Conservation (phyloP, 2,797 vertebrate genomes). For the Gobio occitaniae region DNA sequence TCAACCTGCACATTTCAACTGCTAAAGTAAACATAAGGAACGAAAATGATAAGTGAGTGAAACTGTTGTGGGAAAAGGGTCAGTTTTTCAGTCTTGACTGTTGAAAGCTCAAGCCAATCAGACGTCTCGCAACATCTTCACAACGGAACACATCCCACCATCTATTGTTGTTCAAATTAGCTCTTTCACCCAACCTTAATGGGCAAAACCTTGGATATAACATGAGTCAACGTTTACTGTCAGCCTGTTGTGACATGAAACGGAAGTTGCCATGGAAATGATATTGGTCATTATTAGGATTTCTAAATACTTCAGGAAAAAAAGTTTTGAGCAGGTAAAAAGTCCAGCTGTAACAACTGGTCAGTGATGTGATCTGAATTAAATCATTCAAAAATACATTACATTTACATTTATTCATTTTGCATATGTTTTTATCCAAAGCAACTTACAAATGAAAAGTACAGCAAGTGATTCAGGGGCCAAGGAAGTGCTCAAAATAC, state of each 20-base stretch:
- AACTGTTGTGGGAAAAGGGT: slow-evolving; percentile 33
- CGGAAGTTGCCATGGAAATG: background rate
- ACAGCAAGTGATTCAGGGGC: too few species aligned
- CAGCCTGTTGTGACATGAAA: slow-evolving; percentile 24
- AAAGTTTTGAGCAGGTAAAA: background rate
- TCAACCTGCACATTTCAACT: slow-evolving; percentile 40
- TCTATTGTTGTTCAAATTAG: slow-evolving; percentile 19
- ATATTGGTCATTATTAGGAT: background rate
- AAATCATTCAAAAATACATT: background rate
- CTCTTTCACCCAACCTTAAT: slow-evolving; percentile 6
- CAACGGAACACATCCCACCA: slow-evolving; percentile 14
- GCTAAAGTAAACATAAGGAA: slow-evolving; percentile 16
- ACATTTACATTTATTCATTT: too few species aligned
- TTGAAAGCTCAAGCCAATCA: slow-evolving; percentile 28
- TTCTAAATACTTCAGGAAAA: background rate
- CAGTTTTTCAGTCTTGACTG: slow-evolving; percentile 29
- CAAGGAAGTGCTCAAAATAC: too few species aligned
- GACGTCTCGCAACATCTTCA: slow-evolving; percentile 24
- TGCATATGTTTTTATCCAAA: too few species aligned
- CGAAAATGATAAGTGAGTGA: slow-evolving; percentile 22
- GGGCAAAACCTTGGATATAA: slow-evolving; percentile 2
- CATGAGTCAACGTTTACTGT: slow-evolving; percentile 10
- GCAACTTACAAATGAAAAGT: too few species aligned
- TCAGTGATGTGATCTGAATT: background rate
- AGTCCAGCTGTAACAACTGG: background rate